These are phyloP conservation scores for Monopis laevigella DNA, from an alignment of 2,888 invertebrate genomes.

Conservation along the genomic window DNA sequence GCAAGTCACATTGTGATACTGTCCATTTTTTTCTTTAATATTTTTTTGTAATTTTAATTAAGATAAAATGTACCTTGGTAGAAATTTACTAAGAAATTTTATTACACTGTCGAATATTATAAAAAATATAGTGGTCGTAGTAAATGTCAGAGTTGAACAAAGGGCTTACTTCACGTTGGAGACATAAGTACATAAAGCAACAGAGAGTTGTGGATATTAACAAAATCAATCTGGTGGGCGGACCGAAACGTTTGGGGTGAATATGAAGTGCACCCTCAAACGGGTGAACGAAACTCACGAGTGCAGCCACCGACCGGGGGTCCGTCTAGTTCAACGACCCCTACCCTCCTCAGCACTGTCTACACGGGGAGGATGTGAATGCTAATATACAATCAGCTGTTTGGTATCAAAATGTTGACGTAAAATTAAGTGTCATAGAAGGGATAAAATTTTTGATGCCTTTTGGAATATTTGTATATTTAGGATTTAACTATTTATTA, in stretches of 20 bases:
- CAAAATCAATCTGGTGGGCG: conserved; percentile 32
- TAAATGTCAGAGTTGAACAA: too few species aligned
- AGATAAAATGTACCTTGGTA: too few species aligned
- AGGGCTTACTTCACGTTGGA: conserved; percentile 18
- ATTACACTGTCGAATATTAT: too few species aligned
- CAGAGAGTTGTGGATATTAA: conserved; percentile 25
- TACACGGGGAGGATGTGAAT: conserved; percentile 1
- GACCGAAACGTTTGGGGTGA: conserved; percentile 1
- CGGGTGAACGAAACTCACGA: conserved; percentile 23
- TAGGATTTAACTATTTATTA: too few species aligned
- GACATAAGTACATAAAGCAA: too few species aligned
- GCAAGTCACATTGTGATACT: too few species aligned
- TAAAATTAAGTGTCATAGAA: not conserved
- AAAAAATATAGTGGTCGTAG: too few species aligned
- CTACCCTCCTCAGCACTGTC: conserved; percentile 25
- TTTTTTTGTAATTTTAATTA: too few species aligned
- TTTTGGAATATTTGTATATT: too few species aligned
- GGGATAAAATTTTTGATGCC: too few species aligned
- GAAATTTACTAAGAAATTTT: too few species aligned
- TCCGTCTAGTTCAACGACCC: conserved; percentile 51
- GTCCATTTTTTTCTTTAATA: too few species aligned
- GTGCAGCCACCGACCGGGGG: conserved; percentile 25
- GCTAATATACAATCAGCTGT: conserved; percentile 3
- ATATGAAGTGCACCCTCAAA: not conserved
- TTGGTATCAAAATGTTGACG: not conserved